Evolutionary conservation across 2,113 vertebrate species (phyloP).

Genomic region (Gobio gobio): DNA sequence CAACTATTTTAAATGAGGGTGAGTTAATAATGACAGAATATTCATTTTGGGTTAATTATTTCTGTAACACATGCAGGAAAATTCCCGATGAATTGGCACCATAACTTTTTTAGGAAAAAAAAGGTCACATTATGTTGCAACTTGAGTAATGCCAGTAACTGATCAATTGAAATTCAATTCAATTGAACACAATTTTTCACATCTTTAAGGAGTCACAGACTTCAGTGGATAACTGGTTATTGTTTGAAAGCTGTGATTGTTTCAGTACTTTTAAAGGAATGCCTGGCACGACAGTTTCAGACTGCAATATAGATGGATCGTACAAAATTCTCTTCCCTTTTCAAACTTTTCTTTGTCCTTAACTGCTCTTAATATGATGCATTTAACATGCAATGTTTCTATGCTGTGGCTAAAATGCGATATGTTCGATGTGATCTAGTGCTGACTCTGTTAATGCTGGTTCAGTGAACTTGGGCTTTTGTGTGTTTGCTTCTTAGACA

Average conservation of each 20-base stretch:
- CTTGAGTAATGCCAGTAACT: background rate
- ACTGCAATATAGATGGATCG: background rate
- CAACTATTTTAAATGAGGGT: background rate
- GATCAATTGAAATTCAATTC: background rate
- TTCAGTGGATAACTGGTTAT: constrained; percentile 4
- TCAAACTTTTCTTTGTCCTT: background rate
- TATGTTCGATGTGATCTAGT: constrained; percentile 56
- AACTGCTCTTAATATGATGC: constrained; percentile 9
- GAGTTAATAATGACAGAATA: background rate
- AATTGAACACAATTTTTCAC: background rate
- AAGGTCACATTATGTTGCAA: background rate
- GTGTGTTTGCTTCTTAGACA: constrained; percentile 57
- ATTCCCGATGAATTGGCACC: background rate
- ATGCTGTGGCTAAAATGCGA: background rate
- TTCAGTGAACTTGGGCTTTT: constrained; percentile 62
- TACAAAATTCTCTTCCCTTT: background rate
- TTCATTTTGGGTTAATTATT: background rate
- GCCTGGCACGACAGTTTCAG: background rate
- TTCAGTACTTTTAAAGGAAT: background rate
- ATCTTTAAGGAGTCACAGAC: background rate
- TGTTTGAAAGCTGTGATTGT: constrained; percentile 14
- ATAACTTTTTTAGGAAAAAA: background rate
- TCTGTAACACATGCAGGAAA: background rate
- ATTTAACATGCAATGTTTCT: background rate
- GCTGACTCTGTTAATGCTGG: constrained; percentile 67